Percentiles rank a stretch among this genome's conserved stretches.
These are phyloP conservation scores for Zonitis immaculata DNA, from an alignment of 2,888 invertebrate genomes.

Conservation along the genomic window DNA sequence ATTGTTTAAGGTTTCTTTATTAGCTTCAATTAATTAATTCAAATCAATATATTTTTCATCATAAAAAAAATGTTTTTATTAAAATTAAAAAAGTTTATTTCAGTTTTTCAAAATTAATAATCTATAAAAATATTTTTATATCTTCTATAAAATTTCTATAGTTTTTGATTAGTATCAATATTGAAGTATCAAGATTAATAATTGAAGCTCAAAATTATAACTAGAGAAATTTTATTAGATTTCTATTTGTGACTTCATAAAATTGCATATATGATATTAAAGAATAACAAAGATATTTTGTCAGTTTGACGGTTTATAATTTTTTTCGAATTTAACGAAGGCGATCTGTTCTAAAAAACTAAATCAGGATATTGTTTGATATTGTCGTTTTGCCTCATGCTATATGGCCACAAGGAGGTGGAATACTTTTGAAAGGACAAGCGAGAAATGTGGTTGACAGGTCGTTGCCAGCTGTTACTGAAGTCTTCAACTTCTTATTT, in stretches of 20 bases:
- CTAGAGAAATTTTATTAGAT: too few relatives aligned
- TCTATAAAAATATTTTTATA: too few relatives aligned
- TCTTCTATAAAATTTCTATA: too few relatives aligned
- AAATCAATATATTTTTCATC: too few relatives aligned
- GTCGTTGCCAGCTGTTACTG: constrained; percentile 43
- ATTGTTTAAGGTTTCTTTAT: constrained; percentile 13
- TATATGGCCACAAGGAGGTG: constrained; percentile 24
- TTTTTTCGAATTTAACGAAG: constrained; percentile 19
- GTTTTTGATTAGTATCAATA: too few relatives aligned
- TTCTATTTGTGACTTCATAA: too few relatives aligned
- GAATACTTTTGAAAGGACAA: constrained; percentile 33
- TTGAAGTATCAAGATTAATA: too few relatives aligned
- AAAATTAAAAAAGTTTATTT: too few relatives aligned
- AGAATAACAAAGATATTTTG: not conserved
- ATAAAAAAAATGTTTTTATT: too few relatives aligned
- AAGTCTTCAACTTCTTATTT: constrained; percentile 47
- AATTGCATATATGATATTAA: not conserved
- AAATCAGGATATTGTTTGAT: constrained; percentile 28
- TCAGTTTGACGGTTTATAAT: not conserved
- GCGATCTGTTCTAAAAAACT: constrained; percentile 20
- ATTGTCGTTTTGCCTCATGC: constrained; percentile 33
- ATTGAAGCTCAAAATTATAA: not conserved
- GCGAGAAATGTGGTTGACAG: constrained; percentile 45
- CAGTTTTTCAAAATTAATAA: not conserved
- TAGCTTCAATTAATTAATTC: constrained; percentile 13